phyloP scores from a whole-genome alignment of 2,797 vertebrate genomes.

The Pterois miles region DNA sequence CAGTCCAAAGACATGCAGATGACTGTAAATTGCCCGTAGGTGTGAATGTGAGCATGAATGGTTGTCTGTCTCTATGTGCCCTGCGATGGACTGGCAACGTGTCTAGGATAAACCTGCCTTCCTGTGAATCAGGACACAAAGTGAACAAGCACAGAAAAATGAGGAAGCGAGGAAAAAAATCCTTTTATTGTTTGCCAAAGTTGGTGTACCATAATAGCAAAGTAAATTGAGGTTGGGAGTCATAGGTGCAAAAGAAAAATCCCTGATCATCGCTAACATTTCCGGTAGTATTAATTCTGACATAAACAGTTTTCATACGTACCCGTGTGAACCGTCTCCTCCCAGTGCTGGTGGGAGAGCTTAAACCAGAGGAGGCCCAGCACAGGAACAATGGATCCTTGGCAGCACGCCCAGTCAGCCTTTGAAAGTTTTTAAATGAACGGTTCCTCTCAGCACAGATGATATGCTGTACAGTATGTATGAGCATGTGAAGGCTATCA shows the following conservation, averaged over 20 bases:
- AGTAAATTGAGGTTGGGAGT: slow-evolving; percentile 15
- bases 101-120: no score
- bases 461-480: neutral
- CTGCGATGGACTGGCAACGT: no score
- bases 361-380: slow-evolving; percentile 13
- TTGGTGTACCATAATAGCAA: slow-evolving; percentile 9
- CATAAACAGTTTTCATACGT: slow-evolving; percentile 17
- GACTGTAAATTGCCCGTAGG: no score
- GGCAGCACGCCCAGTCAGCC: slow-evolving; percentile 41
- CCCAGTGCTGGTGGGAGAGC: neutral
- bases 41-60: no score
- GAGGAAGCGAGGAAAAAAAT: neutral
- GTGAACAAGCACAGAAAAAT: slow-evolving; percentile 30
- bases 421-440: slow-evolving; percentile 48
- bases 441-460: slow-evolving; percentile 21
- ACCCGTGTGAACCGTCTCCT: slow-evolving; percentile 23
- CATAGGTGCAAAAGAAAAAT: slow-evolving; percentile 11
- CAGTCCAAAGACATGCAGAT: no score
- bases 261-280: slow-evolving; percentile 26
- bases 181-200: slow-evolving; percentile 20
- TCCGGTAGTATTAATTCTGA: slow-evolving; percentile 25
- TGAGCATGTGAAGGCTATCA: slow-evolving; percentile 40
- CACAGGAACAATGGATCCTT: slow-evolving; percentile 29
- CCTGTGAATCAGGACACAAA: slow-evolving; percentile 24
- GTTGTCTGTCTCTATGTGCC: no score